A percentile compares a stretch with the other conserved stretches of the same genome.
Conservation (phyloP, 1,140 invertebrate genomes). For the Prorops nasuta region DNA sequence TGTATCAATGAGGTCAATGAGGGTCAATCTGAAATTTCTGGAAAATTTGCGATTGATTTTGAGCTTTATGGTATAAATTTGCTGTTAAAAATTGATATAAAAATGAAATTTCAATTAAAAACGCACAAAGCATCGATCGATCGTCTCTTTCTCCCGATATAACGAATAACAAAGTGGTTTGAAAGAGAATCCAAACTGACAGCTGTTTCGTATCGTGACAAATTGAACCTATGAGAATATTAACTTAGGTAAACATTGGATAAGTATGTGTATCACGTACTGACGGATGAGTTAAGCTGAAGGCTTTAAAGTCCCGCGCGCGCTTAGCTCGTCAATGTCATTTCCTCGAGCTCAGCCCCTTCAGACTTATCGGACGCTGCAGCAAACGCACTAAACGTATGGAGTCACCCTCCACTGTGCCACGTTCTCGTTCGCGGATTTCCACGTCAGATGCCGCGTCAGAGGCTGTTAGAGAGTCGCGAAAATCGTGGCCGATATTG, state of each 20-base stretch:
- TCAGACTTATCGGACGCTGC: slow-evolving; percentile 54
- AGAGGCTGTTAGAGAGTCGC: slow-evolving; percentile 23
- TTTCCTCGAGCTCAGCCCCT: slow-evolving; percentile 52
- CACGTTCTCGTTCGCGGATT: slow-evolving; percentile 37
- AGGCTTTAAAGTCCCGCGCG: slow-evolving; percentile 50
- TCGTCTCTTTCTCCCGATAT: too few species aligned
- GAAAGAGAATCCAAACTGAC: too few species aligned
- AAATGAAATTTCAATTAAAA: too few species aligned
- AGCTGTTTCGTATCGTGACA: too few species aligned
- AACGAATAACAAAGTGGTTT: too few species aligned
- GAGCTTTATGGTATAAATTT: too few species aligned
- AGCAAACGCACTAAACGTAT: slow-evolving; percentile 42
- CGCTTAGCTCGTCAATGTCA: slow-evolving; percentile 57
- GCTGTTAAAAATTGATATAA: too few species aligned
- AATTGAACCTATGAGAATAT: slow-evolving; percentile 16
- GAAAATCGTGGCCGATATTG: slow-evolving; percentile 22
- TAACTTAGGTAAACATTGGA: slow-evolving; percentile 22
- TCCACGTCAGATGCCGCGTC: slow-evolving; percentile 40
- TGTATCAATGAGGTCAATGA: too few species aligned
- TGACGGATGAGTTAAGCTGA: slow-evolving; percentile 55
- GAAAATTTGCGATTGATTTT: too few species aligned
- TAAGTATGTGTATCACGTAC: slow-evolving; percentile 53
- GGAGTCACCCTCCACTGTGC: slow-evolving; percentile 10
- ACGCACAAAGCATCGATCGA: too few species aligned
- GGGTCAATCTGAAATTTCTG: too few species aligned